phyloP scores from a whole-genome alignment of 2,113 vertebrate genomes.

The Colaptes auratus region DNA sequence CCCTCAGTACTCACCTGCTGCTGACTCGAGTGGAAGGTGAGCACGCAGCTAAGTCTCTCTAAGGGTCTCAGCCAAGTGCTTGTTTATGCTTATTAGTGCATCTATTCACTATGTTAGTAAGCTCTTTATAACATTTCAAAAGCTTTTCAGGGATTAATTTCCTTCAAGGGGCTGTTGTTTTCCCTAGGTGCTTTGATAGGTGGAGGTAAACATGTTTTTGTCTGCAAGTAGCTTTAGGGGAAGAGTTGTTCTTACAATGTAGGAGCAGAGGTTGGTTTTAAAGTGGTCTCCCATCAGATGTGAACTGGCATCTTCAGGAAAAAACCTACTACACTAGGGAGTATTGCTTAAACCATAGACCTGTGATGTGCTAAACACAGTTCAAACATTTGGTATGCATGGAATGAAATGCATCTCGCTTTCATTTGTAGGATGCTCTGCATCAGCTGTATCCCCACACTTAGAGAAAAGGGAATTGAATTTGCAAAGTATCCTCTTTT shows the following conservation, averaged over 20 bases:
- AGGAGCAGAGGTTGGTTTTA: slow-evolving; percentile 22
- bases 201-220: slow-evolving; percentile 52
- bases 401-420: background rate
- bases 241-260: background rate
- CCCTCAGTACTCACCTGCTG: accelerated
- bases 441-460: background rate
- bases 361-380: slow-evolving; percentile 46
- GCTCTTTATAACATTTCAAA: slow-evolving; percentile 37
- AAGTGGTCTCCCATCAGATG: background rate
- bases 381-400: accelerated
- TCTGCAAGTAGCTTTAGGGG: slow-evolving; percentile 44
- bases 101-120: background rate
- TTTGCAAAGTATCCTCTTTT: background rate
- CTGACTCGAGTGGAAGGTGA: background rate
- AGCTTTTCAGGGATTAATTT: background rate
- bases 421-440: background rate
- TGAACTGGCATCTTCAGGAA: slow-evolving; percentile 33
- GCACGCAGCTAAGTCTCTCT: background rate
- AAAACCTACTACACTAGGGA: slow-evolving; percentile 6
- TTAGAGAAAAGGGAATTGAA: background rate
- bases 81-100: background rate
- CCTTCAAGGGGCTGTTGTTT: slow-evolving; percentile 37
- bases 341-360: background rate
- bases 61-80: background rate
- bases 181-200: slow-evolving; percentile 32